Conservation (phyloP, 2,113 vertebrate genomes). For the Scolopax mira region DNA sequence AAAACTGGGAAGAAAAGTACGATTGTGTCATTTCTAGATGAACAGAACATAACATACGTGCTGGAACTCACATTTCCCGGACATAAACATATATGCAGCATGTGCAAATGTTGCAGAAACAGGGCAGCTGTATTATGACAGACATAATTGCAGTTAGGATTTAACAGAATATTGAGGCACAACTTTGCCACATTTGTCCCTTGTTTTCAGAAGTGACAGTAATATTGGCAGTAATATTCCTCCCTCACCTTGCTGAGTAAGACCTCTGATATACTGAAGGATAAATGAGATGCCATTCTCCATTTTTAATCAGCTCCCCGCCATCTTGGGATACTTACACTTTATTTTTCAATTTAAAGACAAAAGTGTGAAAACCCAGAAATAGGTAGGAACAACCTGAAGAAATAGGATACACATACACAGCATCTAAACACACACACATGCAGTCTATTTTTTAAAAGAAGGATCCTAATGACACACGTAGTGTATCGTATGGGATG, state of each 20-base stretch:
- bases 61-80: not conserved
- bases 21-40: not conserved
- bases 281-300: not conserved
- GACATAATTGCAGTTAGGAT: not conserved
- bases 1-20: not conserved
- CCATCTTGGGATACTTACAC: not conserved
- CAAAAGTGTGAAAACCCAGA: not conserved
- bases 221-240: not conserved
- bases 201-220: not conserved
- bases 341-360: not conserved
- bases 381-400: not conserved
- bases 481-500: not conserved
- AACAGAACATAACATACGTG: not conserved
- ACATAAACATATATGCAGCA: not conserved
- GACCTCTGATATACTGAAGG: not conserved
- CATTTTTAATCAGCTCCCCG: not conserved
- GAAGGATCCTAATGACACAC: not conserved
- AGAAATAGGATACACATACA: not conserved
- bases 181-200: not conserved
- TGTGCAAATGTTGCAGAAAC: not conserved
- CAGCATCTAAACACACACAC: not conserved
- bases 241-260: not conserved
- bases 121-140: not conserved
- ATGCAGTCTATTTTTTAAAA: not conserved
- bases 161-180: not conserved